Percentiles rank a stretch among this genome's conserved stretches.
phyloP scores from a whole-genome alignment of 2,888 invertebrate genomes.

The Acanthopleura granulata region DNA sequence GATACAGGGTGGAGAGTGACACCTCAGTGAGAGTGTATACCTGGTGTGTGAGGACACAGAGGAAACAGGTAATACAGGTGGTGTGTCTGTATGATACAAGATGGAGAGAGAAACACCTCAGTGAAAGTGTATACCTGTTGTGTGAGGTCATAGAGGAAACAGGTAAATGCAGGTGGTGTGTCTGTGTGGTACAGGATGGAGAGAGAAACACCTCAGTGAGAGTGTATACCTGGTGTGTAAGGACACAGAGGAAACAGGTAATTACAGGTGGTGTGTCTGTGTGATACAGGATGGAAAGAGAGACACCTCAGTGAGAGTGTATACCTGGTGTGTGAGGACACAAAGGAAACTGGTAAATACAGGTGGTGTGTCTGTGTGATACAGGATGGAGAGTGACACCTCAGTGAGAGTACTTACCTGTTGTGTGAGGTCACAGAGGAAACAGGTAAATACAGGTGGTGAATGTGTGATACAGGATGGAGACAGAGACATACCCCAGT shows the following conservation, averaged over 20 bases:
- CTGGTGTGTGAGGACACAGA: not conserved
- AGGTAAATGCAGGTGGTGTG: not conserved
- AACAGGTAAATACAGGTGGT: not conserved
- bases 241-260: too few species aligned
- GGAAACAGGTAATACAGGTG: not conserved
- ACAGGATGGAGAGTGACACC: constrained; percentile 40
- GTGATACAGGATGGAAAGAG: constrained; percentile 31
- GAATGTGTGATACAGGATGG: too few species aligned
- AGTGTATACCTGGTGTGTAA: too few species aligned
- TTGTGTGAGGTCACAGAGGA: not conserved
- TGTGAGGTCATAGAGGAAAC: not conserved
- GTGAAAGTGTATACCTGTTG: not conserved
- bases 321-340: constrained; percentile 6
- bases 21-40: not conserved
- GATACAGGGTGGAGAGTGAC: constrained; percentile 47
- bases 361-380: constrained; percentile 69
- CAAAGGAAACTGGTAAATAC: constrained; percentile 40
- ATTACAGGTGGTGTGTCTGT: not conserved
- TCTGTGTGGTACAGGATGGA: not conserved
- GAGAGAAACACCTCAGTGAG: too few species aligned
- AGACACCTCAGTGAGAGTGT: not conserved
- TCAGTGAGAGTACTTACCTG: not conserved
- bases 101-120: not conserved
- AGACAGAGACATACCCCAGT: not conserved
- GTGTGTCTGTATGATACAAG: too few species aligned